These are phyloP conservation scores for Emydura subglobosa DNA, from an alignment of 2,113 vertebrate species.

Conservation along the genomic window DNA sequence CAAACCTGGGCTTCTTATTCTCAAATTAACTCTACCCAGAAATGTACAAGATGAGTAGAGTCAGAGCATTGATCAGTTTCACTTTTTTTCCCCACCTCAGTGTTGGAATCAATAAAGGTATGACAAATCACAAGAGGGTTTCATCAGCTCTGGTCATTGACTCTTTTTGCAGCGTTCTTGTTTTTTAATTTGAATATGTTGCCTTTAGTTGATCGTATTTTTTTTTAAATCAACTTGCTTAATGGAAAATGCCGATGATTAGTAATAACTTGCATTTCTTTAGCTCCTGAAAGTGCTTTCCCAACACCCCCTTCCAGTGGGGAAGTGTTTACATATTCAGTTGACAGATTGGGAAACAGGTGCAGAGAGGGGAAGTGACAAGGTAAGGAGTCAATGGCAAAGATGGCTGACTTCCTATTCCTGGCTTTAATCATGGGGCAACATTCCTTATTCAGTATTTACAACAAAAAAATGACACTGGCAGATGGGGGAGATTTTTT, in stretches of 20 bases:
- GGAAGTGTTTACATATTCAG: background rate
- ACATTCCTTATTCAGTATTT: background rate
- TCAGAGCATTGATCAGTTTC: background rate
- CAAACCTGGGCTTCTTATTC: background rate
- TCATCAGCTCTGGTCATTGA: fast-evolving
- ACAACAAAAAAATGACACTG: background rate
- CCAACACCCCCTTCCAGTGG: background rate
- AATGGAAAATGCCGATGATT: background rate
- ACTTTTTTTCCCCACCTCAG: fast-evolving
- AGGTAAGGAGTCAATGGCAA: too few relatives aligned
- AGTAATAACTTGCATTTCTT: background rate
- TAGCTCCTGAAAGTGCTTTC: background rate
- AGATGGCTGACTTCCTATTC: fast-evolving
- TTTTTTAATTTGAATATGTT: background rate
- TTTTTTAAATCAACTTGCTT: background rate
- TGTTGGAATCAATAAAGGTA: slow-evolving; percentile 51
- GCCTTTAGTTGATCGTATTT: background rate
- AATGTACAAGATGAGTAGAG: fast-evolving
- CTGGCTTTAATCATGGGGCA: fast-evolving
- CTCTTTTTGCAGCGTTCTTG: background rate
- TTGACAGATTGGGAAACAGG: fast-evolving
- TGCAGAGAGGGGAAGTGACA: background rate
- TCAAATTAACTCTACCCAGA: background rate
- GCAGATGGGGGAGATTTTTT: background rate
- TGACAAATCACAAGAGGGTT: background rate